Base-by-base conservation (phyloP, 1,140 invertebrate species). In the Chelonus insularis region DNA sequence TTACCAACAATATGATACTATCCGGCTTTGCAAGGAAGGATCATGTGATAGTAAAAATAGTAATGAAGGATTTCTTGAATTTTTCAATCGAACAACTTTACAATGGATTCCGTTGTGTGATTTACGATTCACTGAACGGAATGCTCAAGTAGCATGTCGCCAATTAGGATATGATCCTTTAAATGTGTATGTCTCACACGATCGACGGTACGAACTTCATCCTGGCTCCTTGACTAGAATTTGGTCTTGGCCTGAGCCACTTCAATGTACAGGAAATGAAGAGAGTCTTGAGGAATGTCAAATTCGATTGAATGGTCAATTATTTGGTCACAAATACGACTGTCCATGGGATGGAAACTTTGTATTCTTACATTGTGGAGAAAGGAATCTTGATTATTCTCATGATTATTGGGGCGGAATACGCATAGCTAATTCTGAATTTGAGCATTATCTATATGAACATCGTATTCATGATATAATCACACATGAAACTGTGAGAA, bases 61-160 rank as follows among this genome's bases (percentile, higher is more conserved):
- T 1, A 86, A 86, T 20, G 88, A 91, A 84, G 91, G 79, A 34
- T 99, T 98, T 72, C 78, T 99, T 29, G 94, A 99, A 81, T 91
- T 96, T 68, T 99, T 93, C 74, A 99, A 99, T 77, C 84, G 83
- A 56, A 98, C 97, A 3, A 97, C 95, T 0, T 79, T 94, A 7
- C 95, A 98, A 75, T 98, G 96, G 95, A 92, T 97, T 36, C 94
- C 97, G 0, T 89, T 98, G 73, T 99, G 98, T 80, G 97, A 99
- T 83, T 85, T 86, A 48, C 84, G 95, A 57, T 99, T 99, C 74
- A 97, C 94, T 0, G 93, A 97, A 74, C 84, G 94, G 71, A 97
- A 97, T 77, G 94, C 94, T 2, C 89, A 96, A 84, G 95, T 99
- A 1, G 93, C 97, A 0, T 99, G 97, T 74, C 85, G 92, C 16